A percentile compares a stretch with the other conserved stretches of the same genome.
Conservation (phyloP, 2,113 vertebrate genomes). For the Mastomys natalensis region DNA sequence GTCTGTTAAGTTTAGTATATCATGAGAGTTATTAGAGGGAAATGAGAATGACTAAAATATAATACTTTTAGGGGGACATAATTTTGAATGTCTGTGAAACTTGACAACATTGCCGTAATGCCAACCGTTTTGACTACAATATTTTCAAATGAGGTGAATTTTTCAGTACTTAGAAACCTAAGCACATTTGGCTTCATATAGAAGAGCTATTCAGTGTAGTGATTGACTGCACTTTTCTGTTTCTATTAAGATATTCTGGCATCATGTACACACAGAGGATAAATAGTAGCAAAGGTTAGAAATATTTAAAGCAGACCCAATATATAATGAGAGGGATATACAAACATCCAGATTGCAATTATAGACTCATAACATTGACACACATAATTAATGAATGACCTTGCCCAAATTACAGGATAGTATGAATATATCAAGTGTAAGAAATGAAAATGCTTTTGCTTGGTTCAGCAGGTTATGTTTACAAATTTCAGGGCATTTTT, state of each 20-base stretch:
- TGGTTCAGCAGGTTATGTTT: constrained; percentile 60
- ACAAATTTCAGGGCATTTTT: constrained; percentile 41
- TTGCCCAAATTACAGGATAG: constrained; percentile 48
- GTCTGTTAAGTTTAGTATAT: constrained; percentile 4
- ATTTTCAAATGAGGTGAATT: constrained; percentile 20
- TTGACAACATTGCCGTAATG: constrained; percentile 1
- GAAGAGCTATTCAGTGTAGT: constrained; percentile 27
- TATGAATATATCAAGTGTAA: constrained; percentile 34
- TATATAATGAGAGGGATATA: constrained; percentile 52
- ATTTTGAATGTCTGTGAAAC: constrained; percentile 60
- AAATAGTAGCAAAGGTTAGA: constrained; percentile 70
- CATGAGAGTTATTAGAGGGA: neutral
- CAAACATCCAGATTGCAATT: constrained; percentile 62
- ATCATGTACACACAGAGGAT: constrained; percentile 37
- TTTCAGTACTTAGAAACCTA: constrained; percentile 22
- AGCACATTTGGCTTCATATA: constrained; percentile 1
- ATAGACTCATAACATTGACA: constrained; percentile 66
- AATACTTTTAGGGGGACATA: neutral
- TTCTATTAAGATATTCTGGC: constrained; percentile 59
- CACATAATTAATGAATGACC: constrained; percentile 65
- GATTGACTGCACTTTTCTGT: constrained; percentile 15
- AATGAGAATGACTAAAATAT: constrained; percentile 47
- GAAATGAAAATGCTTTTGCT: constrained; percentile 62
- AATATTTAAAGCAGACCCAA: constrained; percentile 56
- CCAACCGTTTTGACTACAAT: neutral